These are phyloP conservation scores for Eulemur macaco DNA, from an alignment of 2,113 vertebrate species.

Conservation along the genomic window DNA sequence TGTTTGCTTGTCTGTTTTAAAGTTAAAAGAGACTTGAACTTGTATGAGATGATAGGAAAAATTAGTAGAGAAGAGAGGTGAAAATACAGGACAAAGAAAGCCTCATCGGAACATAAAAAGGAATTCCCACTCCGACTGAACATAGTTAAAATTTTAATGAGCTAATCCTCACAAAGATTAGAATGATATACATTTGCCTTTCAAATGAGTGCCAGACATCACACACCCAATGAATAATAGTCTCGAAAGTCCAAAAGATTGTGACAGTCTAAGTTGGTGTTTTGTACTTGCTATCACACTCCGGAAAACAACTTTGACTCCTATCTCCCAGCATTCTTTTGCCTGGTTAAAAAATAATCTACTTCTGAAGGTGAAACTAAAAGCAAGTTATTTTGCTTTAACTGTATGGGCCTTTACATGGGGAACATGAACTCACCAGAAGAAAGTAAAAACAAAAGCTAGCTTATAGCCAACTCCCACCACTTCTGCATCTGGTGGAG, in stretches of 20 bases:
- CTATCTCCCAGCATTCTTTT: background rate
- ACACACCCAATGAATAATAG: background rate
- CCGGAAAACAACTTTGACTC: conserved; percentile 14
- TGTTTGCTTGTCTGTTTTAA: background rate
- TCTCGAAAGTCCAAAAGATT: background rate
- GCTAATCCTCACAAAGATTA: conserved; percentile 27
- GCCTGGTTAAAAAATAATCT: background rate
- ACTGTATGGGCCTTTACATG: background rate
- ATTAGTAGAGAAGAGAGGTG: background rate
- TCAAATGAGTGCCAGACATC: conserved; percentile 51
- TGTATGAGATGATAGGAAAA: background rate
- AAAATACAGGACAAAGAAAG: background rate
- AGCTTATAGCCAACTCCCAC: background rate
- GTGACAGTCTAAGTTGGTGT: background rate
- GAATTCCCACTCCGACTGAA: conserved; percentile 1
- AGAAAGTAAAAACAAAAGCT: background rate
- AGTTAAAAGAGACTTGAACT: conserved; percentile 1
- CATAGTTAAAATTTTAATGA: conserved; percentile 45
- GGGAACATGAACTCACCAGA: background rate
- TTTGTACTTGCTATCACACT: background rate
- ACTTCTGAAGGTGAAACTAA: conserved; percentile 12
- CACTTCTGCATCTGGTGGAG: background rate
- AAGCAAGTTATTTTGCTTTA: background rate
- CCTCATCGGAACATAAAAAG: conserved; percentile 16
- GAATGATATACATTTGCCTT: conserved; percentile 24